Base-by-base conservation (phyloP, 2,888 invertebrate genomes). In the Cotesia congregata region DNA sequence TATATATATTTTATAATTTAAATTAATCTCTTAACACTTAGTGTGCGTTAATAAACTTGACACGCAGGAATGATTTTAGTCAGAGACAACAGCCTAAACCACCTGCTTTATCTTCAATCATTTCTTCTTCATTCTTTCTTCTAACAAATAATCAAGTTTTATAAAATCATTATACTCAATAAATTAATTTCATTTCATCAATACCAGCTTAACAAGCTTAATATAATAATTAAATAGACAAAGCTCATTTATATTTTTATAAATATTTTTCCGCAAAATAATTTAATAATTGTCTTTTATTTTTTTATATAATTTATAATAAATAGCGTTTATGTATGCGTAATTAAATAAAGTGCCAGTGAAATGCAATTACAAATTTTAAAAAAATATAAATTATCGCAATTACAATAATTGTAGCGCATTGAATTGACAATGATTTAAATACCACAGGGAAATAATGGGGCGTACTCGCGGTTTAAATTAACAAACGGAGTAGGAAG, bases 21-120 rank as follows among this genome's bases (percentile, higher is more conserved):
- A 50, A 50, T 50, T 50, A 50, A 50, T 50, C 50, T 50, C 20
- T 62, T 62, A 65, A 65, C 65, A 65, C 62, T 65, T 65, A 17
- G 30, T 65, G 20, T 30, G 65, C 65, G 38, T 30, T 65, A 65
- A 65, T 38, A 30, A 65, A 5, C 38, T 20, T 65, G 12, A 65
- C 65, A 65, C 65, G 65, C 12, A 65, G 65, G 65, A 65, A 65
- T 65, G 65, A 20, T 65, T 72, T 69, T 65, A 15, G 30, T 65
- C 65, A 65, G 12, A 17, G 38, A 65, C 12, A 30, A 65, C 20
- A 12, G 65, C 39, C 40, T 41, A 65, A 62, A 67, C 30, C 61
- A 39, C 61, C 41, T 40, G 41, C 40, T 62, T 30, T 30, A 30
- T 30, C 30, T 30, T 69, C 40, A 65, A 65, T 30, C 38, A 30